Evolutionary conservation across 2,888 invertebrate species (phyloP), one percentile per base, ranked within the genome.

Genomic region (Oegoconia quadripuncta): DNA sequence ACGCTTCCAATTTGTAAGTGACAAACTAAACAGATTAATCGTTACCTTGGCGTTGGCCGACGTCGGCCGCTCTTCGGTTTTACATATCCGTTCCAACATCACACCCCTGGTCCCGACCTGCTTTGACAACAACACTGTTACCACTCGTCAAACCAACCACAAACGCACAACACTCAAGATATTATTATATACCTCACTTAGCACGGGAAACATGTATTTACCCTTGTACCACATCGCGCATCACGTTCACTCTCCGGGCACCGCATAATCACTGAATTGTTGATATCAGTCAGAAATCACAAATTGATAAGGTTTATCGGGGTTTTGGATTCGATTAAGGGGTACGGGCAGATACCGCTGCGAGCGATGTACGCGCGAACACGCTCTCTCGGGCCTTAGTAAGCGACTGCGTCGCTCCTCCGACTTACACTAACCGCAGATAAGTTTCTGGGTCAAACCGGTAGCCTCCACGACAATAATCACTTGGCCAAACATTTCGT

Each of bases 51-150:
- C 66, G 46, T 69, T 70, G 34, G 68, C 43, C 39, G 67, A 62
- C 42, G 62, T 26, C n/a, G 27, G 12, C 29, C 59, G 50, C 30
- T 76, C 77, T 55, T 81, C 76, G 37, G 68, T 71, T 6, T 63
- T 75, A 44, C 73, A 74, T 68, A 72, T 74, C 42, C 71, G 65
- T 13, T 66, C 65, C 51, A 71, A 57, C 75, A 73, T 74, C 43
- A 46, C 66, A 68, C 57, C 37, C 42, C 53, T 43, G 40, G 46
- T 28, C n/a, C 44, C 45, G 34, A 44, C 59, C 55, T 59, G 54
- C 52, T 58, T 53, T 41, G 55, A 57, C 44, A 54, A 50, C 46
- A 50, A 47, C 46, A 44, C 50, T 32, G 23, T 45, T 41, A 46
- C 39, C 54, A 52, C 44, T 33, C 51, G 53, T 59, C 53, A 51